A percentile compares a stretch with the other conserved stretches of the same genome.
phyloP scores from a whole-genome alignment of 2,888 invertebrate species.

The Ferdinandea cuprea region DNA sequence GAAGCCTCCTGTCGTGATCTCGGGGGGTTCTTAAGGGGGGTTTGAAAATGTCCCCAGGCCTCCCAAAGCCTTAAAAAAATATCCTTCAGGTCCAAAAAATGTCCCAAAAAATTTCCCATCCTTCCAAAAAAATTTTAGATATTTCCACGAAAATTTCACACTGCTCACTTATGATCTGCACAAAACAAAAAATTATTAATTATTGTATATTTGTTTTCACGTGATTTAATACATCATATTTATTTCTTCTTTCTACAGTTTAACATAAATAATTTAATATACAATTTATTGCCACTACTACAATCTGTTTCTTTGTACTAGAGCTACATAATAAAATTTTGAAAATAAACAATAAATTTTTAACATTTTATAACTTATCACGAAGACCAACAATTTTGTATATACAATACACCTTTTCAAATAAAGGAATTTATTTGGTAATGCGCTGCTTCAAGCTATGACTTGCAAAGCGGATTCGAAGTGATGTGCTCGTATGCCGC shows the following conservation, averaged over 20 bases:
- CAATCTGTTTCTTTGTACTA: conserved; percentile 40
- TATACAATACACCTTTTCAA: conserved; percentile 17
- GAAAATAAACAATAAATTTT: conserved; percentile 39
- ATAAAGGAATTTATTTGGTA: conserved; percentile 12
- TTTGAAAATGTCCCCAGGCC: too few species aligned
- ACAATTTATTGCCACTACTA: conserved; percentile 53
- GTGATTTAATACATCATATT: not conserved
- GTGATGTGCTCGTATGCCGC: conserved; percentile 82
- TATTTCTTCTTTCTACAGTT: conserved; percentile 12
- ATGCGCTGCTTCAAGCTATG: conserved; percentile 50
- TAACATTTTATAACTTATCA: conserved; percentile 59
- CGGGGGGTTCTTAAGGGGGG: too few species aligned
- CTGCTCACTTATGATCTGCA: too few species aligned
- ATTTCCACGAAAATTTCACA: too few species aligned
- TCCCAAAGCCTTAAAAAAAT: too few species aligned
- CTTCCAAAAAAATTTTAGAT: too few species aligned
- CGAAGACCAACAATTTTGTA: conserved; percentile 53
- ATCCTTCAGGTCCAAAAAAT: too few species aligned
- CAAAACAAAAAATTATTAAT: too few species aligned
- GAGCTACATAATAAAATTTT: conserved; percentile 53
- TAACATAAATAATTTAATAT: conserved; percentile 33
- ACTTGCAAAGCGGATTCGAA: conserved; percentile 77
- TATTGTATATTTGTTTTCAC: not conserved
- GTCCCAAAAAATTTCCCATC: too few species aligned
- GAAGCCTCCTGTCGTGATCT: too few species aligned